Evolutionary conservation across 2,888 invertebrate genomes (phyloP), one percentile per base, ranked within the genome.

Genomic region (Polyommatus icarus): DNA sequence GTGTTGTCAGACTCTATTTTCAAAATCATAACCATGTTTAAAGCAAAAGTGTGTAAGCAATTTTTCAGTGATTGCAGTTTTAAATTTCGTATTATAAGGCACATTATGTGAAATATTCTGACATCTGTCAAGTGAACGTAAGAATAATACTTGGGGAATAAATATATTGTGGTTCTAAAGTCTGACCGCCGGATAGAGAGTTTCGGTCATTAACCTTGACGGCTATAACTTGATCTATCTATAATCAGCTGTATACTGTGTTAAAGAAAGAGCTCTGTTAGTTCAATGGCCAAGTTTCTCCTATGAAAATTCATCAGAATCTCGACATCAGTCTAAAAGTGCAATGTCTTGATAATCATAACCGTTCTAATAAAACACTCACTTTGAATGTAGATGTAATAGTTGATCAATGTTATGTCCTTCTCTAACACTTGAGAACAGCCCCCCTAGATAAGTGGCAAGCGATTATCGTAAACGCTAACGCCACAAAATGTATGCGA

Each of bases 1-100:
- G 90, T 93, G 91, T 92, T 92, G 91, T 91, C 92, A 90, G 90
- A 82, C 81, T 75, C 46, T 71, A 71, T 71, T 50, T 72, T 29
- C 75, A 78, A 79, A 76, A 79, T 81, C 76, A 79, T 76, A 46
- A 10, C 4, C 15, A 54, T 54, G 15, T 54, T 54, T 54, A 1
- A 18, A 18, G 2, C n/a, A 59, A 20, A 20, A 20, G 20, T 59
- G n/a, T 59, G 20, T 20, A 15, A 20, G 59, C 1, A 20, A 6
- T 20, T 18, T 54, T 54, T 54, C 18, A 54, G 4, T 18, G 18
- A 54, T 54, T 18, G 54, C 18, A 18, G 54, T 54, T 54, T 18
- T 54, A 54, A 18, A 46, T 46, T 10, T 10, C 0, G 46, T 15
- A 18, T 54, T n/a, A 71, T 54, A 36, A 73, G 77, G 72, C 78